Conservation (phyloP, 2,113 vertebrate species). For the Paedocypris sp. region DNA sequence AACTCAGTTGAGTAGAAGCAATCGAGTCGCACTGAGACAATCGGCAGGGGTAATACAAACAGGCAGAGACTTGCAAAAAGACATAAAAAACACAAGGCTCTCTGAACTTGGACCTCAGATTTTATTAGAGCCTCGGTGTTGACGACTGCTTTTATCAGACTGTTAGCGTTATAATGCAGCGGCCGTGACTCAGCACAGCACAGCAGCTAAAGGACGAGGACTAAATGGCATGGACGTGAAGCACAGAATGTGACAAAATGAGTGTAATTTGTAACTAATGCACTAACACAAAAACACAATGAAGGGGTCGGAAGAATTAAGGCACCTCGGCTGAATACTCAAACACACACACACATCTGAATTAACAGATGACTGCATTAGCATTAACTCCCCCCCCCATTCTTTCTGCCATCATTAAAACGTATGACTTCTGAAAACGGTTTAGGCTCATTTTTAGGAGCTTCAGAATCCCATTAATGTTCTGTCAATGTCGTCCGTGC, state of each 20-base stretch:
- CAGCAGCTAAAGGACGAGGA: constrained; percentile 13
- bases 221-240: constrained; percentile 23
- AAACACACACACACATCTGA: background rate
- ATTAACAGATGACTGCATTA: constrained; percentile 15
- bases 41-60: too few species aligned
- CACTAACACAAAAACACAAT: constrained; percentile 17
- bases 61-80: too few species aligned
- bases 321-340: background rate
- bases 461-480: constrained; percentile 32
- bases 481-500: constrained; percentile 38
- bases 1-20: too few species aligned
- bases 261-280: constrained; percentile 31
- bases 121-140: constrained; percentile 27
- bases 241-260: constrained; percentile 26
- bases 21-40: too few species aligned
- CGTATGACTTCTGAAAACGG: constrained; percentile 13
- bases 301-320: background rate
- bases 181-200: constrained; percentile 31
- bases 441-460: constrained; percentile 4
- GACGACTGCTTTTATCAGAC: constrained; percentile 21
- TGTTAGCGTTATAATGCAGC: constrained; percentile 21
- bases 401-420: background rate
- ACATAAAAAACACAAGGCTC: too few species aligned
- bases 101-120: constrained; percentile 13
- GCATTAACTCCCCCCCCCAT: constrained; percentile 4